Conservation (phyloP, 2,797 vertebrate genomes). For the Pangasius djambal region DNA sequence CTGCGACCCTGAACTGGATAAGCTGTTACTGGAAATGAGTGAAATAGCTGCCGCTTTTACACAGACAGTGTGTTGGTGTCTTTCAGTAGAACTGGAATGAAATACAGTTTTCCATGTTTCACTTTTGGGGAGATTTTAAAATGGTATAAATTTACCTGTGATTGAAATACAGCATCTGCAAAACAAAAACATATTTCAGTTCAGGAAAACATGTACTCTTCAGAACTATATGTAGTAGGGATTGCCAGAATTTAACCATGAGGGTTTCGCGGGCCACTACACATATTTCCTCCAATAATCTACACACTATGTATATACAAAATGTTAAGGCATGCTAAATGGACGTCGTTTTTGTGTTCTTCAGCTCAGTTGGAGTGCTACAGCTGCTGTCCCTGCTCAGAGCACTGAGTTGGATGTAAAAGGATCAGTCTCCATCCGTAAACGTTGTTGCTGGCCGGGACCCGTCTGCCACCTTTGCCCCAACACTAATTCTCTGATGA, state of each 20-base stretch:
- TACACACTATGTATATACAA: not conserved
- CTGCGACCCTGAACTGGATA: not conserved
- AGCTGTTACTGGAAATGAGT: too few relatives aligned
- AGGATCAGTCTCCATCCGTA: constrained; percentile 33
- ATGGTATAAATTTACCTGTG: too few relatives aligned
- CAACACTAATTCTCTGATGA: constrained; percentile 57
- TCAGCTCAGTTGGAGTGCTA: not conserved
- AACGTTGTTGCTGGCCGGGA: constrained; percentile 34
- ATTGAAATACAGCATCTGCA: too few relatives aligned
- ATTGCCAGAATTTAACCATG: not conserved
- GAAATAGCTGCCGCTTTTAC: not conserved
- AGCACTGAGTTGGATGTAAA: constrained; percentile 42
- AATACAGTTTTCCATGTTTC: not conserved
- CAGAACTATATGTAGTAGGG: too few relatives aligned
- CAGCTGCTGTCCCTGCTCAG: constrained; percentile 25
- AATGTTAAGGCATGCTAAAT: not conserved
- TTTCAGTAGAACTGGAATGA: not conserved
- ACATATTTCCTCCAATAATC: not conserved
- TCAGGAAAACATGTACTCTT: not conserved
- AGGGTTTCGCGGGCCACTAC: not conserved
- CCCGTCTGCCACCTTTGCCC: constrained; percentile 56
- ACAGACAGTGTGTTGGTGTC: not conserved
- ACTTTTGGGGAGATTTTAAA: not conserved
- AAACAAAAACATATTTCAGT: not conserved
- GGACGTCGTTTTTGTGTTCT: not conserved